These are phyloP conservation scores for Callopanchax toddi DNA, from an alignment of 2,113 vertebrate species.

Conservation along the genomic window DNA sequence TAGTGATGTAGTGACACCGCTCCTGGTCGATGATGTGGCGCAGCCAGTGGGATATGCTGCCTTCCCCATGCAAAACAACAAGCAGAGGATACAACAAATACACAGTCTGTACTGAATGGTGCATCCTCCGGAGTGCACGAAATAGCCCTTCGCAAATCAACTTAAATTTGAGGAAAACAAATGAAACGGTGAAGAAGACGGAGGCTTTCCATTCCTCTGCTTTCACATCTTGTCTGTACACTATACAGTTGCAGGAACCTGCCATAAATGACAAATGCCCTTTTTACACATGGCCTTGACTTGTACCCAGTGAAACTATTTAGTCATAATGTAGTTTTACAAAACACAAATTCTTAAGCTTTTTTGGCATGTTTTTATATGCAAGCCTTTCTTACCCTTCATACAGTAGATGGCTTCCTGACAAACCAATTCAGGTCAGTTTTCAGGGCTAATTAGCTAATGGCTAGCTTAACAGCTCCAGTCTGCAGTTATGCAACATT, in stretches of 20 bases:
- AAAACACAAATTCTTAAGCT: background rate
- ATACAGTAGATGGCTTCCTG: too few species aligned
- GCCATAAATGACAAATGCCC: constrained; percentile 10
- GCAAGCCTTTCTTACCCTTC: too few species aligned
- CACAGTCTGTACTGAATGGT: constrained; percentile 42
- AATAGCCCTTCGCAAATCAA: constrained; percentile 79
- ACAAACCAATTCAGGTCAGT: too few species aligned
- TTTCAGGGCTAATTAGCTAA: too few species aligned
- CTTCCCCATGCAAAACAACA: constrained; percentile 32
- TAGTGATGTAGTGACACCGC: background rate
- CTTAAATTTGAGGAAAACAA: constrained; percentile 14
- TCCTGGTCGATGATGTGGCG: constrained; percentile 12
- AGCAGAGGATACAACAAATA: constrained; percentile 31
- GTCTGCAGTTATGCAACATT: too few species aligned
- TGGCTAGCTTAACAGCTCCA: too few species aligned
- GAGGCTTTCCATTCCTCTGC: constrained; percentile 2
- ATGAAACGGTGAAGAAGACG: constrained; percentile 8
- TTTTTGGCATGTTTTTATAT: too few species aligned
- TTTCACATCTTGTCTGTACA: constrained; percentile 31
- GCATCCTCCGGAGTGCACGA: constrained; percentile 50
- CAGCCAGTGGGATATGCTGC: constrained; percentile 10
- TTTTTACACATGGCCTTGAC: constrained; percentile 7
- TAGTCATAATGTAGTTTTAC: background rate
- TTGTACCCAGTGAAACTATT: background rate
- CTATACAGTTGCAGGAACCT: constrained; percentile 19